Evolutionary conservation across 2,113 vertebrate genomes (phyloP), one percentile per base, ranked within the genome.

Genomic region (Gnathonemus echidnorhynchus): DNA sequence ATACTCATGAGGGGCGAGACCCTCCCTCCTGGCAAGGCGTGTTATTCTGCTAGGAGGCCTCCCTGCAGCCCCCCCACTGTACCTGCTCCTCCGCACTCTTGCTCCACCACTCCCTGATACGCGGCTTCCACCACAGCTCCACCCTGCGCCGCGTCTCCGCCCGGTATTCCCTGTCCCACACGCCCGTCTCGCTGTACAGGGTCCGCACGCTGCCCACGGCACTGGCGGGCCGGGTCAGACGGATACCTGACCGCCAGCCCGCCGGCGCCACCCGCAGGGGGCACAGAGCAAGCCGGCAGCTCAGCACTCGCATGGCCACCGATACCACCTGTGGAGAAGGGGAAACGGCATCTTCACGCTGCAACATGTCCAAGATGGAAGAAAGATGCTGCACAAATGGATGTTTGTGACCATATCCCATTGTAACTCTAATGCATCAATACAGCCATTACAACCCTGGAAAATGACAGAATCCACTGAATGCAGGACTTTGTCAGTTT

Each of bases 81-180:
- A 99, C 98, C 91, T 97, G 94, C 5, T 90, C 91, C 88, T 95
- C 93, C 9, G 93, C 91, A 45, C 93, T 93, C 90, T 80, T 95
- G 89, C 90, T 93, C 92, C 95, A 96, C 45, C 96, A 94, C 0
- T 97, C 95, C 93, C 97, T 97, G 90, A 98, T 95, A 88, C 94
- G 96, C 0, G 95, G 95, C 46, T 95, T 95, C 98, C 98, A 99
- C 97, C 97, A 98, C 31, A 90, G 94, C 93, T 99, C 98, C 10
- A 99, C 97, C 90, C 91, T 95, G 89, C 92, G 95, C 15, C 98
- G 96, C 4, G 97, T 99, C 92, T 97, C 96, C 0, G 94, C 50
- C 1, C 93, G 94, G 89, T 99, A 99, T 49, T 92, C 95, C 88
- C 93, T 97, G 7, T 98, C 96, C 98, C 98, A 99, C 52, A 95